Base-by-base conservation (phyloP, 2,888 invertebrate genomes). In the Bombylius discolor region DNA sequence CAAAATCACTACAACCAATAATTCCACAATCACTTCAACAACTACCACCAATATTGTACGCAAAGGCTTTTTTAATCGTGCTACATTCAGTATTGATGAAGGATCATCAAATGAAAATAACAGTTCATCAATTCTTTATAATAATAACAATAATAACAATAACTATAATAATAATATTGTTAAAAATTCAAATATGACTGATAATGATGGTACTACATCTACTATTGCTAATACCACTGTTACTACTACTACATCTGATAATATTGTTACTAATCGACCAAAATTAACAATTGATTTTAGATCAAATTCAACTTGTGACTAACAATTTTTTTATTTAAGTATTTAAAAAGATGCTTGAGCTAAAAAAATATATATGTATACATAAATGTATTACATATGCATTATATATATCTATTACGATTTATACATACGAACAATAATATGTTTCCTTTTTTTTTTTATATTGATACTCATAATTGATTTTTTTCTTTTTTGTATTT, bases 51-150 rank as follows among this genome's bases (percentile, higher is more conserved):
- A 65, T 61, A 65, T 67, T 59, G 64, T 63, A 59, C 66, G 67
- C 51, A 67, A 68, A 61, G 68, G 67, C 56, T 68, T 66, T 57
- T 67, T 67, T 58, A 67, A 64, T 65, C 67, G 67, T 57, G 62
- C 64, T 60, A 66, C 66, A 51, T 65, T 63, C 58, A 68, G 68
- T 60, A 67, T 67, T 63, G 67, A 67, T 60, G 67, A 67, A 59
- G 47, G 55, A 50, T 50, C 39, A 42, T 11, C 39, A 42, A 5
- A 42, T 42, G 39, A 42, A 11, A 42, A 42, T 42, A 42, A 11
- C 11, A 42, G 9, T 11, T 46, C 49, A 39, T 48, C 56, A 54
- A 56, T 54, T 57, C 59, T 59, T 57, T 60, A 55, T 55, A 61
- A 59, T 56, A 58, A 61, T 51, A 62, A 61, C 55, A 64, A 60